Conservation (phyloP, 2,113 vertebrate species). For the Butorides virescens region DNA sequence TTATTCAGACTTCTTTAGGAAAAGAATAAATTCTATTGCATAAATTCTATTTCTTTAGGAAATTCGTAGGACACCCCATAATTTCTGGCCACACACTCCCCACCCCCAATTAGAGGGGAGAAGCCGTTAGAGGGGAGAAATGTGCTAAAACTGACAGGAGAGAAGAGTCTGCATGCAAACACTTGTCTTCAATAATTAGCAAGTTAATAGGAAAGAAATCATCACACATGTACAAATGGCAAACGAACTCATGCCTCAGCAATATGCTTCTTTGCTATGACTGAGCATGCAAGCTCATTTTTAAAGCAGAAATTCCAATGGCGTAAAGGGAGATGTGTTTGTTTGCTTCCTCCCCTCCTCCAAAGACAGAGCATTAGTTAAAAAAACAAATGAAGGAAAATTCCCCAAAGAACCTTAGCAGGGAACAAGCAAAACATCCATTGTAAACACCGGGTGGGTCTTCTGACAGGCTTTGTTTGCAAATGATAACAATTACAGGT, state of each 20-base stretch:
- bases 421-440: constrained; percentile 71
- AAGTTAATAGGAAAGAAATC: background rate
- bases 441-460: constrained; percentile 77
- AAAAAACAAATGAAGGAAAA: constrained; percentile 73
- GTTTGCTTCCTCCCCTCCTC: constrained; percentile 5
- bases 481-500: constrained; percentile 81
- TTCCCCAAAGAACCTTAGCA: constrained; percentile 67
- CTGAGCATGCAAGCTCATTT: background rate
- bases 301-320: constrained; percentile 22
- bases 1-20: background rate
- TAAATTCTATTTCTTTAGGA: background rate
- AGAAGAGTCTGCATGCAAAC: background rate
- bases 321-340: constrained; percentile 25
- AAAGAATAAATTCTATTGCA: too few species aligned
- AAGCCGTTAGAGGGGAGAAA: background rate
- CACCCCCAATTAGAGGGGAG: fast-evolving
- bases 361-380: constrained; percentile 65
- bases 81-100: fast-evolving
- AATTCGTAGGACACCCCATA: background rate
- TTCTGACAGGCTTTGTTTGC: constrained; percentile 80
- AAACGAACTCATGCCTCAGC: background rate
- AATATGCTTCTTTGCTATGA: background rate
- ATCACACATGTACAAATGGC: background rate
- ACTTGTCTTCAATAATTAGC: background rate
- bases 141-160: background rate